phyloP scores from a whole-genome alignment of 2,113 vertebrate genomes.

The Tonatia bakeri region DNA sequence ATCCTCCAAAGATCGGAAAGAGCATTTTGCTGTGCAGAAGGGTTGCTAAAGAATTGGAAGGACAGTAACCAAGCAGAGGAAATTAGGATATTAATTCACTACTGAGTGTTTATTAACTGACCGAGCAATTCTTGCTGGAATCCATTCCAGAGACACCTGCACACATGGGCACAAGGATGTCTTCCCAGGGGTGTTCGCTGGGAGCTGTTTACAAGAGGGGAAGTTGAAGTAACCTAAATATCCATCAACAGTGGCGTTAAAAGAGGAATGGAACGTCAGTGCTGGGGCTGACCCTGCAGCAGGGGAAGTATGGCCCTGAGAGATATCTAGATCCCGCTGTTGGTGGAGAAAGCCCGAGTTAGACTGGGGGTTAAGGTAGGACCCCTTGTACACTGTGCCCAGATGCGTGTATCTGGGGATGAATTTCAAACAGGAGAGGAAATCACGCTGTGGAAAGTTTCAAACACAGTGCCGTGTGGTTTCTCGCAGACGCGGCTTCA shows the following conservation, averaged over 20 bases:
- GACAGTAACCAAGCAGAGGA: background rate
- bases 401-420: background rate
- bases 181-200: background rate
- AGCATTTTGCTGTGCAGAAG: background rate
- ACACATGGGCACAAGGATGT: background rate
- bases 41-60: background rate
- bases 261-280: background rate
- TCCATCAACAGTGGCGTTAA: background rate
- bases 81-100: slow-evolving; percentile 30
- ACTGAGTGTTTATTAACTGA: background rate
- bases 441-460: background rate
- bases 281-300: background rate
- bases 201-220: background rate
- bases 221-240: background rate
- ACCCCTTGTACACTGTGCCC: background rate
- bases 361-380: background rate
- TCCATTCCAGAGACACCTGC: slow-evolving; percentile 10
- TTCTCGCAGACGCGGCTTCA: background rate
- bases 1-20: background rate
- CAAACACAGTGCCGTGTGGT: background rate
- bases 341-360: background rate
- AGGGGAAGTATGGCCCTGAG: background rate
- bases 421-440: background rate
- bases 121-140: background rate
- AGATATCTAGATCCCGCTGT: background rate